A percentile compares a stretch with the other conserved stretches of the same genome.
phyloP scores from a whole-genome alignment of 2,888 invertebrate species.

The Andrena dorsata region DNA sequence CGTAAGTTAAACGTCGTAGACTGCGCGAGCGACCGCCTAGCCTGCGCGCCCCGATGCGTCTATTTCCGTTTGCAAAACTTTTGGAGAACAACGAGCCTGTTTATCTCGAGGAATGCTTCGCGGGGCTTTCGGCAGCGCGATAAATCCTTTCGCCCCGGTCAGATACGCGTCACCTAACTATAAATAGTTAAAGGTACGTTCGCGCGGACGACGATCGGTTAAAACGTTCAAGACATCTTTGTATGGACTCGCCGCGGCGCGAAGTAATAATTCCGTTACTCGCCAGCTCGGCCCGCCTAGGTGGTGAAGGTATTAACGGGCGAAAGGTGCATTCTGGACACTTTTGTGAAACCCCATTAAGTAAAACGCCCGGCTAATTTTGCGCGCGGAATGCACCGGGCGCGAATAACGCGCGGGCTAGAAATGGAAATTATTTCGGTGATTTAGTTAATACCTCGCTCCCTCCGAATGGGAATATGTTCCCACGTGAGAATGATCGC shows the following conservation, averaged over 20 bases:
- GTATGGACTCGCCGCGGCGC: conserved; percentile 37
- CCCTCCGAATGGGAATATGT: too few species aligned
- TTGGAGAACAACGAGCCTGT: conserved; percentile 66
- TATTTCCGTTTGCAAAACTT: conserved; percentile 61
- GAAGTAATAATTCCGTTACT: conserved; percentile 64
- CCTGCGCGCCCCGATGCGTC: conserved; percentile 1
- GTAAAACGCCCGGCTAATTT: conserved; percentile 27
- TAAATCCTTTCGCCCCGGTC: conserved; percentile 67
- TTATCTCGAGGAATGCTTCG: conserved; percentile 68
- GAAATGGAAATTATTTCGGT: not conserved
- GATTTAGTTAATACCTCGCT: not conserved
- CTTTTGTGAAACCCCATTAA: conserved; percentile 41
- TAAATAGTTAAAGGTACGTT: conserved; percentile 69
- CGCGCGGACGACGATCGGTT: conserved; percentile 64
- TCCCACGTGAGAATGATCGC: not conserved
- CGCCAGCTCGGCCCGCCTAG: conserved; percentile 44
- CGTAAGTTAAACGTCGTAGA: not conserved
- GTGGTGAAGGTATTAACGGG: conserved; percentile 56
- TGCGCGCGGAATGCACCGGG: not conserved
- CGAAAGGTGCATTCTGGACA: conserved; percentile 38
- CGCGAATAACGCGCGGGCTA: conserved; percentile 10
- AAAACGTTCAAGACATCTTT: conserved; percentile 63
- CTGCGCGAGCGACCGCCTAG: too few species aligned
- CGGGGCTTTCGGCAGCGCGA: conserved; percentile 70
- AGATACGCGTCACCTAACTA: conserved; percentile 68